Conservation (phyloP, 2,113 vertebrate genomes). For the Columba livia region DNA sequence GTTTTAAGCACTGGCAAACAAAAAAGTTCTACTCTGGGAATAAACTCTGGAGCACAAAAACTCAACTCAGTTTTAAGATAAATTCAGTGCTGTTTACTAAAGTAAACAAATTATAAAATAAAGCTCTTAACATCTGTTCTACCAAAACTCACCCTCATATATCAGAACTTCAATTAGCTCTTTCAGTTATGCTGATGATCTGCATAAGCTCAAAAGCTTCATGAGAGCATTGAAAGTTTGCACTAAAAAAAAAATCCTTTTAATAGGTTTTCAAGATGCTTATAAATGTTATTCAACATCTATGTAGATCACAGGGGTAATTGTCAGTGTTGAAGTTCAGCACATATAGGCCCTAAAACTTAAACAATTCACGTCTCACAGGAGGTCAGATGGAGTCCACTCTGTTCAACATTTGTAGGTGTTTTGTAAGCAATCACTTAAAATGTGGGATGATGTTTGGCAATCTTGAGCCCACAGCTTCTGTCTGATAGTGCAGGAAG, state of each 20-base stretch:
- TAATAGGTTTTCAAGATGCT: background rate
- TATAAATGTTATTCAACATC: background rate
- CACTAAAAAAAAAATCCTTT: background rate
- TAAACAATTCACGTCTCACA: background rate
- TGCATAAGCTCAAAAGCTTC: background rate
- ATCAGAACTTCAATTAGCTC: background rate
- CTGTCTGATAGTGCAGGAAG: background rate
- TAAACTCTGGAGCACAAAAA: background rate
- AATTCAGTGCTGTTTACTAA: background rate
- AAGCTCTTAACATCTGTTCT: background rate
- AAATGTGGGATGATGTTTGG: background rate
- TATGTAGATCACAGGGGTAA: background rate
- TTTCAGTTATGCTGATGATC: background rate
- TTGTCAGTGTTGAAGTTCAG: background rate
- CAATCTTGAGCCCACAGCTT: background rate
- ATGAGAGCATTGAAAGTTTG: background rate
- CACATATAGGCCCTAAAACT: background rate
- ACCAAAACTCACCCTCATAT: background rate
- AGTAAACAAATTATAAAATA: slow-evolving; percentile 13
- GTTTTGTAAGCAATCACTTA: background rate
- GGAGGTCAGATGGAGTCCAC: background rate
- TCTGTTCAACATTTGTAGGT: background rate
- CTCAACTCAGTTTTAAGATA: background rate
- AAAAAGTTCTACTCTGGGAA: background rate
- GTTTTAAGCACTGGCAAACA: background rate